A percentile compares a stretch with the other conserved stretches of the same genome.
Evolutionary conservation across 2,797 vertebrate genomes (phyloP).

Genomic region (Melanotaenia trifasciata): DNA sequence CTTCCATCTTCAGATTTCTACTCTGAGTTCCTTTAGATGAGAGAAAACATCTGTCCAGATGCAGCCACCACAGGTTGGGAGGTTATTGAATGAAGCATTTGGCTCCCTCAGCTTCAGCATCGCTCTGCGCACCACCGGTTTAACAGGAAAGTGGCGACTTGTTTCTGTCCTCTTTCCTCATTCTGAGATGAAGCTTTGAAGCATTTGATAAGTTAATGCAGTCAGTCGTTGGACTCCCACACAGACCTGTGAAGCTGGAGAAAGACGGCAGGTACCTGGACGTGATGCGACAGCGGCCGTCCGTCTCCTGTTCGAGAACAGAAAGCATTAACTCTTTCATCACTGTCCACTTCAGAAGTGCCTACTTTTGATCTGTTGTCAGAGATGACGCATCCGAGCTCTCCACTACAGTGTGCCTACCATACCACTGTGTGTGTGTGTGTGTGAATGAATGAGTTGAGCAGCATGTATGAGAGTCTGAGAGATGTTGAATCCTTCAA

Average conservation of each 20-base stretch:
- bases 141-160: background rate
- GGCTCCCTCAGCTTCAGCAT: background rate
- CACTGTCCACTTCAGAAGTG: constrained; percentile 80
- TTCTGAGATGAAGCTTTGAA: background rate
- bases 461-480: constrained; percentile 59
- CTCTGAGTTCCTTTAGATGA: background rate
- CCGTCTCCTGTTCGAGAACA: constrained; percentile 1
- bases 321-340: constrained; percentile 36
- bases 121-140: background rate
- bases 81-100: background rate
- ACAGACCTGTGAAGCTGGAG: background rate
- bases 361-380: constrained; percentile 75
- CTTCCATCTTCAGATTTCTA: constrained; percentile 4
- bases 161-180: background rate
- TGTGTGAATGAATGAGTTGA: background rate
- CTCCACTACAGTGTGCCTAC: constrained; percentile 65
- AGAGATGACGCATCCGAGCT: constrained; percentile 63
- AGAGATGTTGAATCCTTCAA: constrained; percentile 61
- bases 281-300: background rate
- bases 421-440: constrained; percentile 60
- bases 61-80: constrained; percentile 1
- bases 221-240: background rate
- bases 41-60: constrained; percentile 1
- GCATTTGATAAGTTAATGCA: background rate
- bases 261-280: background rate